These are phyloP conservation scores for Pachymerium ferrugineum DNA, from an alignment of 2,888 invertebrate species.

Conservation along the genomic window DNA sequence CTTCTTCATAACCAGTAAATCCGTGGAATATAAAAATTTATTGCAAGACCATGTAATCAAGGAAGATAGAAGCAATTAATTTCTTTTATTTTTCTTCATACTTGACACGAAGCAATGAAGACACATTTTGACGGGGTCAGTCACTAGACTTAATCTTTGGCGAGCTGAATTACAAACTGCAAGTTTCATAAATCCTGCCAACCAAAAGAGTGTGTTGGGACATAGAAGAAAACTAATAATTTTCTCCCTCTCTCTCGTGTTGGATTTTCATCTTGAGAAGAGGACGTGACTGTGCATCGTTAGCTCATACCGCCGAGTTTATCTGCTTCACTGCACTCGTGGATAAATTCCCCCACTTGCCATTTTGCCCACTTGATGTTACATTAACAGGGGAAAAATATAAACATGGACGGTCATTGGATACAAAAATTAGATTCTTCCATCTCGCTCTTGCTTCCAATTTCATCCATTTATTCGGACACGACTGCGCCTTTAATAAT, in stretches of 20 bases:
- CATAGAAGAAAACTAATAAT: slow-evolving; percentile 25
- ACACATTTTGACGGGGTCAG: slow-evolving; percentile 19
- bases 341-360: slow-evolving; percentile 15
- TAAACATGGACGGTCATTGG: neutral
- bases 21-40: neutral
- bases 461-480: no score
- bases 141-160: slow-evolving; percentile 13
- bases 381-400: neutral
- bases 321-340: slow-evolving; percentile 25
- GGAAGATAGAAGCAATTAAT: slow-evolving; percentile 8
- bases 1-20: no score
- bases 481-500: no score
- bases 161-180: slow-evolving; percentile 14
- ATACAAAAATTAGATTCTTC: neutral
- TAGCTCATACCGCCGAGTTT: slow-evolving; percentile 3
- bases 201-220: neutral
- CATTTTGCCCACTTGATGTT: slow-evolving; percentile 6
- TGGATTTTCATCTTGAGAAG: slow-evolving; percentile 27
- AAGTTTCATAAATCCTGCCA: slow-evolving; percentile 7
- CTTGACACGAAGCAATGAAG: neutral
- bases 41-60: no score
- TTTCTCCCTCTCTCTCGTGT: slow-evolving; percentile 15
- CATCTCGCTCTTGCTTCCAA: no score
- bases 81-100: neutral
- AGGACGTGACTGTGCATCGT: slow-evolving; percentile 27